Percentiles rank a stretch among this genome's conserved stretches.
Conservation (phyloP, 2,888 invertebrate genomes). For the Zelleria hepariella region DNA sequence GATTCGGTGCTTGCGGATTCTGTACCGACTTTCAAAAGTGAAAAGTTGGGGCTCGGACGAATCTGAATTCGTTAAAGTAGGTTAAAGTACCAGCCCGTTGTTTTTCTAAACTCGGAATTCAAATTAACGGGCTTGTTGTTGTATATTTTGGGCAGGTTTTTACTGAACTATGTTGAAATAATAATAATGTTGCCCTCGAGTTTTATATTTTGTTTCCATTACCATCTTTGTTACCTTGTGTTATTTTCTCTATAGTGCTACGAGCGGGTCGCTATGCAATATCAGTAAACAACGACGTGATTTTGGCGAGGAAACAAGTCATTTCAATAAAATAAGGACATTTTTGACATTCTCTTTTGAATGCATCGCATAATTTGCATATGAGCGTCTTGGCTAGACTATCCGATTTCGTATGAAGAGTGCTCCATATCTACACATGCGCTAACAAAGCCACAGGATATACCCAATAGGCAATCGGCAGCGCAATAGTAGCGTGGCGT, state of each 20-base stretch:
- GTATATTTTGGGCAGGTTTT: too few species aligned
- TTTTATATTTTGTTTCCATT: too few species aligned
- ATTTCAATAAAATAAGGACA: neutral
- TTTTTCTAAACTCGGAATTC: too few species aligned
- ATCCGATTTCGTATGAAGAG: neutral
- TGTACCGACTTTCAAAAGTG: too few species aligned
- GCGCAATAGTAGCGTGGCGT: neutral
- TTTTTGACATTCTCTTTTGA: neutral
- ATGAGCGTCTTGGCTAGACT: slow-evolving; percentile 18
- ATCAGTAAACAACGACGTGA: neutral
- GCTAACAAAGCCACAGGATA: neutral
- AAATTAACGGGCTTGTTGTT: too few species aligned
- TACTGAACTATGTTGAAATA: too few species aligned
- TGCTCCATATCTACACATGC: neutral
- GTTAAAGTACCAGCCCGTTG: too few species aligned
- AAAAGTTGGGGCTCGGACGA: too few species aligned
- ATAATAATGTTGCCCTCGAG: too few species aligned
- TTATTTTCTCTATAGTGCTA: slow-evolving; percentile 10
- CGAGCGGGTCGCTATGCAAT: neutral
- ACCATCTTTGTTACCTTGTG: too few species aligned
- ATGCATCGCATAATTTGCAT: neutral
- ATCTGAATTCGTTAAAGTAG: too few species aligned
- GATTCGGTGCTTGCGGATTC: too few species aligned
- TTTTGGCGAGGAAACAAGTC: slow-evolving; percentile 2
- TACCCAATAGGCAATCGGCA: neutral